Conservation (phyloP, 2,888 invertebrate species). For the Iphiclides podalirius region DNA sequence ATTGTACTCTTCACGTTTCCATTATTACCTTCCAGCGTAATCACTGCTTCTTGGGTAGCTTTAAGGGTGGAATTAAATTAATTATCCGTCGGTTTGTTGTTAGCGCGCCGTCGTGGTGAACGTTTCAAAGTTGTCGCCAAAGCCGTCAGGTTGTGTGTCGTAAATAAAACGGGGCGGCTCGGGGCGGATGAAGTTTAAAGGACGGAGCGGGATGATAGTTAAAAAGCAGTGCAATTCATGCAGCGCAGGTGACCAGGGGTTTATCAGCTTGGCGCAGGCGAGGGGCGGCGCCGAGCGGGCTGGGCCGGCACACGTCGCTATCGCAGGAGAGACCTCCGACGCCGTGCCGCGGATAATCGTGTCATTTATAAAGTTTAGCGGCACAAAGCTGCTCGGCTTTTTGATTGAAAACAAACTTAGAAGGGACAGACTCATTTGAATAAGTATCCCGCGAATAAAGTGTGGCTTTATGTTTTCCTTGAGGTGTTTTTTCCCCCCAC, state of each 20-base stretch:
- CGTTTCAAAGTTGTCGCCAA: conserved; percentile 33
- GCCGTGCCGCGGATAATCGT: conserved; percentile 72
- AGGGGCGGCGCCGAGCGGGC: conserved; percentile 27
- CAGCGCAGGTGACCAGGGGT: conserved; percentile 76
- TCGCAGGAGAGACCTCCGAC: conserved; percentile 51
- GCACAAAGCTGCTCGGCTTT: conserved; percentile 78
- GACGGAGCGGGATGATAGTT: conserved; percentile 72
- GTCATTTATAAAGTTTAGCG: conserved; percentile 80
- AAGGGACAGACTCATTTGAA: conserved; percentile 81
- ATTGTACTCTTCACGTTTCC: conserved; percentile 57
- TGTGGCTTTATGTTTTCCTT: conserved; percentile 81
- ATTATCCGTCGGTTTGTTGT: conserved; percentile 5
- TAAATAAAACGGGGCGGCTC: conserved; percentile 69
- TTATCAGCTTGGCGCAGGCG: conserved; percentile 69
- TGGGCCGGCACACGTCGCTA: conserved; percentile 48
- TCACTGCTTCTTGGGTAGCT: conserved; percentile 7
- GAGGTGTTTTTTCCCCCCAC: conserved; percentile 71
- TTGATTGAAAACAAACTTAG: conserved; percentile 81
- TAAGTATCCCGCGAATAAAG: conserved; percentile 80
- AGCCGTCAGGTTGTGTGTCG: conserved; percentile 67
- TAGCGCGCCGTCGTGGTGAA: neutral
- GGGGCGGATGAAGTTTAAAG: conserved; percentile 72
- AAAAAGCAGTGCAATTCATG: conserved; percentile 78
- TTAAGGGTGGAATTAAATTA: conserved; percentile 13
- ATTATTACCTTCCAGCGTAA: conserved; percentile 38